phyloP scores from a whole-genome alignment of 2,888 invertebrate genomes.

The Pherbina coryleti region DNA sequence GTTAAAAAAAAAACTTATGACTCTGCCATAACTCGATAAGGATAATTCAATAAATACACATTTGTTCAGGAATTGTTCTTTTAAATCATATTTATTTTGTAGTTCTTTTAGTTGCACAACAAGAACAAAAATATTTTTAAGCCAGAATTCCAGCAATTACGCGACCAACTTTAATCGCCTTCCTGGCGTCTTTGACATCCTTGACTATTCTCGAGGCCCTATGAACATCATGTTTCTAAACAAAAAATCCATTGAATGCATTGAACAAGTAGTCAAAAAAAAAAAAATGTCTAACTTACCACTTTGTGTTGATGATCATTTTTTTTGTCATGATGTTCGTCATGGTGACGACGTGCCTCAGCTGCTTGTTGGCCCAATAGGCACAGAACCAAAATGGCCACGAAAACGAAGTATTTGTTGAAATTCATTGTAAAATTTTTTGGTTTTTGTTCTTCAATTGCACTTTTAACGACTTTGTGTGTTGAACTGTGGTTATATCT shows the following conservation, averaged over 20 bases:
- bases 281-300: too few relatives aligned
- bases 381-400: slow-evolving; percentile 33
- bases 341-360: background rate
- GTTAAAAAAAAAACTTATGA: too few relatives aligned
- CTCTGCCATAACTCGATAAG: too few relatives aligned
- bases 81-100: slow-evolving; percentile 37
- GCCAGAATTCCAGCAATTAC: slow-evolving; percentile 38
- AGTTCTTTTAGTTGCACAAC: slow-evolving; percentile 17
- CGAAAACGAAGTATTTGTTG: slow-evolving; percentile 30
- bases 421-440: slow-evolving; percentile 35
- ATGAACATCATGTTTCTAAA: slow-evolving; percentile 35
- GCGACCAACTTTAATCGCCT: slow-evolving; percentile 33
- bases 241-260: background rate
- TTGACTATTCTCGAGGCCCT: slow-evolving; percentile 25
- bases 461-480: too few relatives aligned
- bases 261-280: too few relatives aligned
- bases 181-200: slow-evolving; percentile 25
- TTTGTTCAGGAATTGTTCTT: too few relatives aligned
- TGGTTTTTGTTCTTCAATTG: background rate
- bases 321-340: too few relatives aligned
- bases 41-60: too few relatives aligned
- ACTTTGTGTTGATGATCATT: too few relatives aligned
- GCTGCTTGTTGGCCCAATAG: slow-evolving; percentile 32
- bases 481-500: too few relatives aligned
- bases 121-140: background rate